These are phyloP conservation scores for Wasmannia auropunctata DNA, from an alignment of 1,140 invertebrate species.

Conservation along the genomic window DNA sequence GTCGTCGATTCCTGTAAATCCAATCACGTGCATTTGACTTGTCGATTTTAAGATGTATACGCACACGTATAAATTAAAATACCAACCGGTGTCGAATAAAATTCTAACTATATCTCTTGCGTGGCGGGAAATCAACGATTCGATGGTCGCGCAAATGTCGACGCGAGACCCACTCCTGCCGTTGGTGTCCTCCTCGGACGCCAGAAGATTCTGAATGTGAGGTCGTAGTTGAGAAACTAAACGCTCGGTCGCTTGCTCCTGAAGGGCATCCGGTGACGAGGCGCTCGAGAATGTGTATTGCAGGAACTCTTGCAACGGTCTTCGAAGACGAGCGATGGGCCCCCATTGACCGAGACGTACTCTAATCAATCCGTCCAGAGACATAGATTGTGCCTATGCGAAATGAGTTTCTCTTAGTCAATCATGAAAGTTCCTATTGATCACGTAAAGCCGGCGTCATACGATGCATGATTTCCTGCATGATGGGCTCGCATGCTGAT, in stretches of 20 bases:
- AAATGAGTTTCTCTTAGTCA: background rate
- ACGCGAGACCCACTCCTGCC: slow-evolving; percentile 58
- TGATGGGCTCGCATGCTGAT: no score
- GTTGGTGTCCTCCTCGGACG: slow-evolving; percentile 49
- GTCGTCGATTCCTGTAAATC: slow-evolving; percentile 66
- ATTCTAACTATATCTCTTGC: slow-evolving; percentile 60
- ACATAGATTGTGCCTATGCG: slow-evolving; percentile 70
- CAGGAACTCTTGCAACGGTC: slow-evolving; percentile 74
- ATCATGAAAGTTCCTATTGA: background rate
- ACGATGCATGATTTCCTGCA: no score
- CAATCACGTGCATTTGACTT: background rate
- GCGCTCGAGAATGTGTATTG: slow-evolving; percentile 70
- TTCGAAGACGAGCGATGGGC: slow-evolving; percentile 70
- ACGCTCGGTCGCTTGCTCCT: slow-evolving; percentile 69
- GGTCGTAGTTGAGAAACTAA: slow-evolving; percentile 70
- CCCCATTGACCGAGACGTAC: slow-evolving; percentile 68
- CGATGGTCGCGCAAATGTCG: slow-evolving; percentile 75
- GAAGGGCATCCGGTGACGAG: slow-evolving; percentile 58
- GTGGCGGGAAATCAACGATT: slow-evolving; percentile 57
- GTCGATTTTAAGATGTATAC: slow-evolving; percentile 16
- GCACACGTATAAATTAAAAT: background rate
- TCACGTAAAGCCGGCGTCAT: no score
- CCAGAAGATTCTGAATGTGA: slow-evolving; percentile 64
- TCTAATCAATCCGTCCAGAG: slow-evolving; percentile 67
- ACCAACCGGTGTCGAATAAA: slow-evolving; percentile 71